Percentiles rank a stretch among this genome's conserved stretches.
Conservation (phyloP, 2,113 vertebrate species). For the Tetrao urogallus region DNA sequence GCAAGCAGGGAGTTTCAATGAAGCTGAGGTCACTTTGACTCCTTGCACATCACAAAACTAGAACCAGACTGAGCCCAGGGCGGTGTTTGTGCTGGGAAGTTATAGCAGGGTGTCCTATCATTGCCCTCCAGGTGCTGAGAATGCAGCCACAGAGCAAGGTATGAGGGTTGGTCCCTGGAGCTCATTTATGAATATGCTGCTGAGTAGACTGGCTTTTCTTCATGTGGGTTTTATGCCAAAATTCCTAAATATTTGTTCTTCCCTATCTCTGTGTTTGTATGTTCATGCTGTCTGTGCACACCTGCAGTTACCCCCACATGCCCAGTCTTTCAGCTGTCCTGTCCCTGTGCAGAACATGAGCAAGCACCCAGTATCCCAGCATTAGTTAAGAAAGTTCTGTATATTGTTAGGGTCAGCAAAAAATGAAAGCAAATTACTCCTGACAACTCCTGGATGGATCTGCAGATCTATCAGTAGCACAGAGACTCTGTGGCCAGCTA, state of each 20-base stretch:
- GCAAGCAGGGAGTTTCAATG: neutral
- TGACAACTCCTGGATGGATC: neutral
- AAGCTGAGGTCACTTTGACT: constrained; percentile 48
- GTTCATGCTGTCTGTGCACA: neutral
- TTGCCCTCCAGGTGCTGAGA: neutral
- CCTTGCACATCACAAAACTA: constrained; percentile 33
- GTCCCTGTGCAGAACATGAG: neutral
- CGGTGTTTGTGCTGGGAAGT: neutral
- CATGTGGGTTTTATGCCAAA: neutral
- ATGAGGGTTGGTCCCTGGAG: neutral
- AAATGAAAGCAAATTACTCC: neutral
- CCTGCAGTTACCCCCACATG: neutral
- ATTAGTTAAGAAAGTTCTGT: neutral
- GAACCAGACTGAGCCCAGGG: constrained; percentile 20
- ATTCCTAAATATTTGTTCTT: neutral
- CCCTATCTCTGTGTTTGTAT: neutral
- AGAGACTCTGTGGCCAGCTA: neutral
- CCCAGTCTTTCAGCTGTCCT: neutral
- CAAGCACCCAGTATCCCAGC: neutral
- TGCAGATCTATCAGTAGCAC: constrained; percentile 8
- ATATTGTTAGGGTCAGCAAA: neutral
- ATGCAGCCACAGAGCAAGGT: neutral
- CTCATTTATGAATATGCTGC: neutral
- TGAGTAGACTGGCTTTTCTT: neutral
- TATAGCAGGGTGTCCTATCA: neutral